Evolutionary conservation across 1,140 invertebrate genomes (phyloP), one percentile per base, ranked within the genome.

Genomic region (Drosophila nigromelanica): DNA sequence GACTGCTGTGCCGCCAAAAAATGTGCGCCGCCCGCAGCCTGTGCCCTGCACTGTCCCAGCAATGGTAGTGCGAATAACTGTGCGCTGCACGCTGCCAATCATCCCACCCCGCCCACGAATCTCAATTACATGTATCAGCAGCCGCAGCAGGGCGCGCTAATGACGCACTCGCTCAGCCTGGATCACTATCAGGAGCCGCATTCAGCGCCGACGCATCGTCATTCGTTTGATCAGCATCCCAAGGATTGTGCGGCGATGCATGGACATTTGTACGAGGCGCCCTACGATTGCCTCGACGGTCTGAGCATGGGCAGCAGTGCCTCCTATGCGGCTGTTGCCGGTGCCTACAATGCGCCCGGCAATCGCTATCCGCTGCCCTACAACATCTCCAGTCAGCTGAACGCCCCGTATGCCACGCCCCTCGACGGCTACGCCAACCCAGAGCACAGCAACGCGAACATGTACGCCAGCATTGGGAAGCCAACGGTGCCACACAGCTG

Each of bases 141-240:
- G 4, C 54, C 54, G n/a, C 54, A 40, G 40, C 54, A 40, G 40
- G 27, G 30, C 11, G 62, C 72, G n/a, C 48, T 80, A 6, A 91
- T 91, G 82, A 87, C 90, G 14, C 91, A 92, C 45, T 92, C 91
- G 10, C 90, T 90, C 68, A 91, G 90, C 58, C 58, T 92, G 55
- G 91, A 92, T n/a, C 91, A 92, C 33, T 92, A 92, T 71, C 86
- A 82, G 63, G 91, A 91, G 39, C 89, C 90, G 24, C 74, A 76
- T 37, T 61, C 73, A 1, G 45, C 48, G n/a, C 62, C 90, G 54
- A 81, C 90, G 35, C 91, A 92, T 50, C 90, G 91, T 1, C 90
- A 92, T 58, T 92, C 91, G 5, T 91, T 92, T 12, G 91, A 92
- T 67, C 91, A 92, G 73, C 89, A 90, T 45, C 82, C 80, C 35